A percentile compares a stretch with the other conserved stretches of the same genome.
Conservation (phyloP, 1,140 invertebrate species). For the Brachionus paranguensis region DNA sequence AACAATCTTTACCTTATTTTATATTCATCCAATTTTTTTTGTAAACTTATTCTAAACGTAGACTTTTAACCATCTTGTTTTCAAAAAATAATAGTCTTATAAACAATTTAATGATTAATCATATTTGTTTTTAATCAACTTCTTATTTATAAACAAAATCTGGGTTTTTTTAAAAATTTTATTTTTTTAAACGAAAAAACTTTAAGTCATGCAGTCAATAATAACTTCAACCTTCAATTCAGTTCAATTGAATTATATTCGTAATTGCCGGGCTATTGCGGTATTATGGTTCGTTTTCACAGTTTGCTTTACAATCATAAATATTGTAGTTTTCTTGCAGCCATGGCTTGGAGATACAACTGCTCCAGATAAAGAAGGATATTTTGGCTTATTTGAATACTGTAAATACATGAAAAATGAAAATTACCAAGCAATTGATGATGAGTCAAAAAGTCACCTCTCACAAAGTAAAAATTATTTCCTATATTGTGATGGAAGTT, state of each 20-base stretch:
- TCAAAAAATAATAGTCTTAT: neutral
- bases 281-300: conserved; percentile 72
- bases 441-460: neutral
- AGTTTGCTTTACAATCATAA: conserved; percentile 91
- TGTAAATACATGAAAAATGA: conserved; percentile 61
- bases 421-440: conserved; percentile 42
- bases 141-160: neutral
- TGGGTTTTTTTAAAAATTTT: neutral
- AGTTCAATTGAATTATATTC: conserved; percentile 19
- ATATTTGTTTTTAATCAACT: neutral
- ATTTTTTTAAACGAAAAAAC: neutral
- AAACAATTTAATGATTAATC: neutral
- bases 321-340: conserved; percentile 87
- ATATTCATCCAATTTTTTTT: neutral
- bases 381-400: conserved; percentile 82
- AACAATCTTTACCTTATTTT: neutral
- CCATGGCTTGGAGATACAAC: conserved; percentile 76
- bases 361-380: conserved; percentile 68
- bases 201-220: neutral
- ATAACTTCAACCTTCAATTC: conserved; percentile 11
- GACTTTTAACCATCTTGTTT: neutral
- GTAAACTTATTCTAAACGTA: neutral
- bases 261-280: conserved; percentile 13
- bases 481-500: conserved; percentile 2
- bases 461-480: neutral